Base-by-base conservation (phyloP, 2,797 vertebrate species). In the Cossypha polioptera region DNA sequence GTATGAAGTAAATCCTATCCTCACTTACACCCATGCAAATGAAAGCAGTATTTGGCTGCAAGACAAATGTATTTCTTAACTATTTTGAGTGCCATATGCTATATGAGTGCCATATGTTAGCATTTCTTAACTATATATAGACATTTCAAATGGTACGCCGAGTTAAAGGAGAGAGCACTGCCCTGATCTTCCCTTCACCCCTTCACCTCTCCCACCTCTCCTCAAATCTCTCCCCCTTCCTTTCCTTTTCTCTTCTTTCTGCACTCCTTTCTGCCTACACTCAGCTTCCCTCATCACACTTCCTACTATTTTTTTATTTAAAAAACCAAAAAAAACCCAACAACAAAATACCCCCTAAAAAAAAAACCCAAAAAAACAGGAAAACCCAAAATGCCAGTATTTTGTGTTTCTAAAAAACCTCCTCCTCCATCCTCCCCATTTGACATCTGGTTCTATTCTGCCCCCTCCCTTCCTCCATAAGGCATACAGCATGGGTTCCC, bases 61-160 rank as follows among this genome's bases (percentile, higher is more conserved):
- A 96, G 87, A 96, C 94, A 96, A 96, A 68, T 79, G 92, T 96
- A 92, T 97, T 97, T 95, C 95, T 96, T 96, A 92, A 94, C 92
- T 95, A 92, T 97, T 97, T 97, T 95, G 91, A 96, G 92, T 94
- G 89, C 95, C 95, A 96, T 96, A 94, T 96, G 93, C 89, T 93
- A 92, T 91, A 91, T 94, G 94, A 96, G 80, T 96, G 90, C 94
- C 94, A 94, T 95, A 97, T 93, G 94, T 93, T 97, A 95, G 66
- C 87, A 79, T 95, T 97, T 94, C 76, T 94, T 94, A 88, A 94
- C 94, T 96, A 96, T 94, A 96, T 95, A 95, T 96, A 96, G 92
- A 75, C 51, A 91, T 94, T 94, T 97, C 85, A 72, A 94, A 91
- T 33, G 62, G 72, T 89, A 53, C 20, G 3, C 50, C 0, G 7